Conservation (phyloP, 2,797 vertebrate genomes). For the Mus spretus region DNA sequence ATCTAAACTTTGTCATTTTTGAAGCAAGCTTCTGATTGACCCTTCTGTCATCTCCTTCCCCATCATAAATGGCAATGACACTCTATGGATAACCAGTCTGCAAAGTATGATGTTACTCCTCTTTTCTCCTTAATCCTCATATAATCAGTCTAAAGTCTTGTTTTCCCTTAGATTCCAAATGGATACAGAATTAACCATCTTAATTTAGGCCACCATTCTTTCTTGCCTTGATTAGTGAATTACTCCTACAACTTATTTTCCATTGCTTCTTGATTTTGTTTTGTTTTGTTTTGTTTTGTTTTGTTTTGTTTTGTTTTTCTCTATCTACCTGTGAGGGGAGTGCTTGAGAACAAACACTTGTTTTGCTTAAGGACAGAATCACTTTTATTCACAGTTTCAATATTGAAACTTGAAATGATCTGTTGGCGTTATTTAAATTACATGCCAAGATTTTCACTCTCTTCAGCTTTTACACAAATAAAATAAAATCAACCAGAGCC, state of each 20-base stretch:
- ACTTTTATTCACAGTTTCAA: neutral
- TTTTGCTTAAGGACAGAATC: neutral
- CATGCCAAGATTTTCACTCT: neutral
- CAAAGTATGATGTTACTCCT: neutral
- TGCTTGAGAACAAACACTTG: neutral
- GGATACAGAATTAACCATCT: neutral
- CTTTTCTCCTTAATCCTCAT: neutral
- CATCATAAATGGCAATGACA: neutral
- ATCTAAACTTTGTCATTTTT: neutral
- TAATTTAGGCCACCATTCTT: neutral
- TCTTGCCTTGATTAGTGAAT: neutral
- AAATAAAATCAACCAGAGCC: neutral
- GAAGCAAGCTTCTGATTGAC: neutral
- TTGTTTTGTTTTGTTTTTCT: too few species aligned
- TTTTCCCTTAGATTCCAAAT: neutral
- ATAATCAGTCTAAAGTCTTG: neutral
- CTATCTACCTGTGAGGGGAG: rapidly evolving
- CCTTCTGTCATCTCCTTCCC: neutral
- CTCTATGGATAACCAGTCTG: neutral
- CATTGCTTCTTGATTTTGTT: too few species aligned
- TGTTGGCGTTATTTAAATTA: neutral
- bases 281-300: too few species aligned
- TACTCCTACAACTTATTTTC: neutral
- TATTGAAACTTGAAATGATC: neutral
- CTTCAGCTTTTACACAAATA: neutral